Evolutionary conservation across 1,140 invertebrate species (phyloP).

Genomic region (Brachionus plicatilis): DNA sequence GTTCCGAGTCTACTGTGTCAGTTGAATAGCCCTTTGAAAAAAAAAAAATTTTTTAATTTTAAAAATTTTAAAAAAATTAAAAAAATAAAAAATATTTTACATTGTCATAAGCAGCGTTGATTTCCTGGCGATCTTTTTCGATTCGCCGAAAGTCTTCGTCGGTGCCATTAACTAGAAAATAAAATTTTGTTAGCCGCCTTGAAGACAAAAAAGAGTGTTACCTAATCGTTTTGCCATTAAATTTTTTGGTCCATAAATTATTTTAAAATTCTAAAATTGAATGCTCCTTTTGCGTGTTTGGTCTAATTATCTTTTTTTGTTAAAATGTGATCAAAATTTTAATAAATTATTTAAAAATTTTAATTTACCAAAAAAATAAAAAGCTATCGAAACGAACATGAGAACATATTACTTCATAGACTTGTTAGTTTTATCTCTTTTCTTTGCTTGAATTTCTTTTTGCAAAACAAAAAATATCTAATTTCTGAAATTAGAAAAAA

Average conservation of each 20-base stretch:
- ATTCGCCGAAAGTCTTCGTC: neutral
- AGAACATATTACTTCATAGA: neutral
- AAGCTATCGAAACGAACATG: slow-evolving; percentile 29
- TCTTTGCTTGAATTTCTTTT: neutral
- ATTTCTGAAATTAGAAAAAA: neutral
- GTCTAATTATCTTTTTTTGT: neutral
- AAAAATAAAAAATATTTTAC: slow-evolving; percentile 8
- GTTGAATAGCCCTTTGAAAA: neutral
- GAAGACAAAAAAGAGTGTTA: neutral
- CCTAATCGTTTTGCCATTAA: slow-evolving; percentile 34
- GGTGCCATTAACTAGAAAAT: neutral
- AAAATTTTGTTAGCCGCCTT: neutral
- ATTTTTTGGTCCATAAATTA: neutral
- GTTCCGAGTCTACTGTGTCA: neutral
- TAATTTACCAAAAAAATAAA: neutral
- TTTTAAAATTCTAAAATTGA: neutral
- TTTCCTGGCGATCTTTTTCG: slow-evolving; percentile 37
- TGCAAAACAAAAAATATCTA: neutral
- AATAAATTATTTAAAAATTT: neutral
- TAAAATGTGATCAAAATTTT: neutral
- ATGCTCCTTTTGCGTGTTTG: neutral
- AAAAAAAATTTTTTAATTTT: too few relatives aligned
- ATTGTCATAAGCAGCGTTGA: slow-evolving; percentile 32
- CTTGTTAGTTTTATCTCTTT: neutral
- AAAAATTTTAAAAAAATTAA: neutral